These are phyloP conservation scores for Aldabrachelys gigantea DNA, from an alignment of 2,113 vertebrate species.

Conservation along the genomic window DNA sequence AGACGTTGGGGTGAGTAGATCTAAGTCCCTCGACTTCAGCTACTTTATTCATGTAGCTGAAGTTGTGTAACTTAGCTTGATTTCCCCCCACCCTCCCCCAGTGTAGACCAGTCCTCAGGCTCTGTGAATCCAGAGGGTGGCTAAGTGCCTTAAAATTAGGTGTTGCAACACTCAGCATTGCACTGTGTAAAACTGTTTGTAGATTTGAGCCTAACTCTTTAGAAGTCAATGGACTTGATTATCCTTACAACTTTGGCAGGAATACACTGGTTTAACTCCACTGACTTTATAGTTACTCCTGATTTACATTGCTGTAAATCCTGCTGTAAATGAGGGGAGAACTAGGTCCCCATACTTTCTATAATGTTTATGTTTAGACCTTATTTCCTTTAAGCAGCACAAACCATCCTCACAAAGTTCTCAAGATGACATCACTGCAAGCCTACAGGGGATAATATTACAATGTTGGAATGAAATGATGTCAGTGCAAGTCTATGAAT, in stretches of 20 bases:
- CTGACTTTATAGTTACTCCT: background rate
- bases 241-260: background rate
- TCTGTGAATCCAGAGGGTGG: background rate
- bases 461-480: slow-evolving; percentile 49
- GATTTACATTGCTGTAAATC: slow-evolving; percentile 4
- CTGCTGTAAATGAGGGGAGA: background rate
- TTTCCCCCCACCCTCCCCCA: too few relatives aligned
- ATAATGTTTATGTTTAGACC: slow-evolving; percentile 39
- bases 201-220: background rate
- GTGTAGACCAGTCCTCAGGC: background rate
- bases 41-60: too few relatives aligned
- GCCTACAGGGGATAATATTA: slow-evolving; percentile 37
- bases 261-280: background rate
- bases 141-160: background rate
- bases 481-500: slow-evolving; percentile 54
- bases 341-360: background rate
- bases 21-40: too few relatives aligned
- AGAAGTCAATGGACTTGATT: background rate
- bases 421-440: slow-evolving; percentile 43
- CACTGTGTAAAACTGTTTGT: background rate
- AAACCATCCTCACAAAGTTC: slow-evolving; percentile 53
- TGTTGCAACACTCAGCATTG: background rate
- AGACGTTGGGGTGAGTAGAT: too few relatives aligned
- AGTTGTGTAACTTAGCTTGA: too few relatives aligned
- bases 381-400: slow-evolving; percentile 60